A percentile compares a stretch with the other conserved stretches of the same genome.
Conservation (phyloP, 2,888 invertebrate genomes). For the Campopleginae sp. region DNA sequence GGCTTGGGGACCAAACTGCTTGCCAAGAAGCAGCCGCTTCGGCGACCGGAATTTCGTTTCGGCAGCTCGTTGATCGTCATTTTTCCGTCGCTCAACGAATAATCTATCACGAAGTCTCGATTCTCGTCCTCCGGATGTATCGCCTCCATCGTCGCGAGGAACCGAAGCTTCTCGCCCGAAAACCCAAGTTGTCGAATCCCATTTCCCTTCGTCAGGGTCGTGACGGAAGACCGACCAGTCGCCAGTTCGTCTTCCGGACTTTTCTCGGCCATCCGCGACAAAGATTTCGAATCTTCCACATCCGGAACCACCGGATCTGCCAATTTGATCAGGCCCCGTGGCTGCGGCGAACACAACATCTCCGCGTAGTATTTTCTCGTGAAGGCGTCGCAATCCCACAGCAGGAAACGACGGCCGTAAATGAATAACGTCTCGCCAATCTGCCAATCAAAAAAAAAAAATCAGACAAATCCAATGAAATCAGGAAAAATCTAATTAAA, state of each 20-base stretch:
- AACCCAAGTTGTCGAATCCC: conserved; percentile 91
- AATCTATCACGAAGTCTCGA: conserved; percentile 91
- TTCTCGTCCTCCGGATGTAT: conserved; percentile 91
- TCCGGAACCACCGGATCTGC: not conserved
- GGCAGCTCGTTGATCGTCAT: conserved; percentile 91
- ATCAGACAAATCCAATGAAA: conserved; percentile 15
- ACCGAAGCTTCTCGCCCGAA: conserved; percentile 87
- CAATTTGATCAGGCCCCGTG: conserved; percentile 71
- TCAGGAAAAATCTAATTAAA: too few species aligned
- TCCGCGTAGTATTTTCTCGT: conserved; percentile 91
- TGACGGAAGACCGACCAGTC: conserved; percentile 89
- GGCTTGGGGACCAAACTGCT: conserved; percentile 89
- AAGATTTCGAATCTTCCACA: conserved; percentile 71
- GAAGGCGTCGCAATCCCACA: conserved; percentile 92
- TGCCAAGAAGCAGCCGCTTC: conserved; percentile 91
- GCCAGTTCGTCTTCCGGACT: conserved; percentile 91
- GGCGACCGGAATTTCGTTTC: conserved; percentile 89
- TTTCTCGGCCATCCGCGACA: conserved; percentile 91
- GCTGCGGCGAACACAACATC: conserved; percentile 86
- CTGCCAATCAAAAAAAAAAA: too few species aligned
- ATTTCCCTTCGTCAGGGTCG: conserved; percentile 91
- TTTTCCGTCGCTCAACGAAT: conserved; percentile 91
- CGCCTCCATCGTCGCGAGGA: conserved; percentile 91
- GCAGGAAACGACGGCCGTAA: conserved; percentile 89
- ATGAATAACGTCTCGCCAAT: conserved; percentile 90